A percentile compares a stretch with the other conserved stretches of the same genome.
phyloP scores from a whole-genome alignment of 2,797 vertebrate genomes.

The Malurus splendens region DNA sequence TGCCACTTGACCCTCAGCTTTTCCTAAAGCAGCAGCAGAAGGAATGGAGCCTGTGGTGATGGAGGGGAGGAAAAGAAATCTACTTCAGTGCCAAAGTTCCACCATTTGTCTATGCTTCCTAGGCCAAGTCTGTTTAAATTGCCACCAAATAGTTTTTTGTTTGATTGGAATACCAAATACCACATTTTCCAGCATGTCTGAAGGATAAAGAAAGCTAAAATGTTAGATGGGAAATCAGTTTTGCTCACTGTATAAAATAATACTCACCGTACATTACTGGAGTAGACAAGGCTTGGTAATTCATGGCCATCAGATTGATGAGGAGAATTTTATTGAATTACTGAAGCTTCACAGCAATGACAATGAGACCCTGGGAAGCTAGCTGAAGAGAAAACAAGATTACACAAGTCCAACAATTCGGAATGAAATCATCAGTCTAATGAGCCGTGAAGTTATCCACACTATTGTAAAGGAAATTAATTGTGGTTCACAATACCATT shows the following conservation, averaged over 20 bases:
- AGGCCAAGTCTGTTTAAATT: neutral
- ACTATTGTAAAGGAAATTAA: conserved; percentile 66
- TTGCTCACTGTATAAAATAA: conserved; percentile 25
- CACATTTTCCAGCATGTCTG: neutral
- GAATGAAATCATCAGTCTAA: conserved; percentile 66
- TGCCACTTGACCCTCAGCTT: neutral
- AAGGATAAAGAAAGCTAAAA: conserved; percentile 3
- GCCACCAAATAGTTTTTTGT: neutral
- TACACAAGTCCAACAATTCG: conserved; percentile 67
- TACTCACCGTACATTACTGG: neutral
- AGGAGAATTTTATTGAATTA: conserved; percentile 51
- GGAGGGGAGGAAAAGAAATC: neutral
- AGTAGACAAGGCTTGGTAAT: conserved; percentile 19
- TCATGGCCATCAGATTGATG: conserved; percentile 42
- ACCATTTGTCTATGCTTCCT: neutral
- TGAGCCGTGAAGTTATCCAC: conserved; percentile 61
- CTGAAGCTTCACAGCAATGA: conserved; percentile 56
- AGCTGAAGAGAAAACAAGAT: conserved; percentile 70
- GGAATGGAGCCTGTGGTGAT: neutral
- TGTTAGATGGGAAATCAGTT: neutral
- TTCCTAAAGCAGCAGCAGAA: neutral
- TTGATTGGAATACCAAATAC: neutral
- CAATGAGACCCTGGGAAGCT: conserved; percentile 65
- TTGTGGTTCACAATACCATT: conserved; percentile 54
- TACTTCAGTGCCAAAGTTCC: neutral